Evolutionary conservation across 2,113 vertebrate genomes (phyloP).

Genomic region (Scalopus aquaticus): DNA sequence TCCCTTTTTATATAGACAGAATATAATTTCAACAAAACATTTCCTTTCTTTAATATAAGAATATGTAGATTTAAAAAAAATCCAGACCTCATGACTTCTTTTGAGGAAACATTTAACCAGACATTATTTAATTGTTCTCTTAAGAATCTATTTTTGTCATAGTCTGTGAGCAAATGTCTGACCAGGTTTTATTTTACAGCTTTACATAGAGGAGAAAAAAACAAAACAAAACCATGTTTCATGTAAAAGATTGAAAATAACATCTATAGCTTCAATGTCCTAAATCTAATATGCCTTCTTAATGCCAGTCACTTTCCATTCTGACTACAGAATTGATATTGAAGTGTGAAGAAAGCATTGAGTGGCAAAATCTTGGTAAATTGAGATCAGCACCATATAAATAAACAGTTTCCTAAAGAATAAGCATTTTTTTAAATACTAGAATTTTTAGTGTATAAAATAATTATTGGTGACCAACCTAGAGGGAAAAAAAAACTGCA

Average conservation of each 20-base stretch:
- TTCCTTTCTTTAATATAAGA: not conserved
- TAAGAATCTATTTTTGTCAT: conserved; percentile 15
- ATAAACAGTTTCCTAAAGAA: not conserved
- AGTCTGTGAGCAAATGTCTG: not conserved
- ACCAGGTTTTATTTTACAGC: conserved; percentile 27
- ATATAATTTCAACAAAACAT: not conserved
- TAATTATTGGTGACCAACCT: not conserved
- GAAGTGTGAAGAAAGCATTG: not conserved
- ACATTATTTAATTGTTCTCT: conserved; percentile 16
- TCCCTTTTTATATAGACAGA: not conserved
- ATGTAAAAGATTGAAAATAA: not conserved
- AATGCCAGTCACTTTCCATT: not conserved
- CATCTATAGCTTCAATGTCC: not conserved
- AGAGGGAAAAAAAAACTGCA: not conserved
- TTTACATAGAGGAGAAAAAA: not conserved
- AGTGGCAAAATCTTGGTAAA: not conserved
- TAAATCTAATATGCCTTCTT: not conserved
- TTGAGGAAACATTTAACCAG: not conserved
- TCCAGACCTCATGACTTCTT: not conserved
- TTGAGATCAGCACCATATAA: not conserved
- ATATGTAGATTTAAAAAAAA: conserved; percentile 7
- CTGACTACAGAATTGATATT: not conserved
- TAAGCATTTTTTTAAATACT: not conserved
- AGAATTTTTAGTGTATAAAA: not conserved
- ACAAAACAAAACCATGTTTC: not conserved